Percentiles rank a stretch among this genome's conserved stretches.
Evolutionary conservation across 2,113 vertebrate species (phyloP).

Genomic region (Oophaga pumilio): DNA sequence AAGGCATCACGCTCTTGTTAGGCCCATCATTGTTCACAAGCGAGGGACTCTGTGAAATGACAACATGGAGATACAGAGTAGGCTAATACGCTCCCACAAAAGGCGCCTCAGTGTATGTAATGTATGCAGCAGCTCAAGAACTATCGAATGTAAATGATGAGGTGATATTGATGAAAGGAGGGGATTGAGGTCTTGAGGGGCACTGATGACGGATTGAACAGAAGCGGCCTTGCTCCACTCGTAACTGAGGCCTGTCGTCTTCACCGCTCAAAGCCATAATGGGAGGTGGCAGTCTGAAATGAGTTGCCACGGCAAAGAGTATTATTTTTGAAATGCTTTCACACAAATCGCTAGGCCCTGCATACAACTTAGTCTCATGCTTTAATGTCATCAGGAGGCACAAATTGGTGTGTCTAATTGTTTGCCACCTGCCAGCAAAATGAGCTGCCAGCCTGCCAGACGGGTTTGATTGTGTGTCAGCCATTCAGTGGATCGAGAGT

Average conservation of each 20-base stretch:
- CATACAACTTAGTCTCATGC: slow-evolving; percentile 93
- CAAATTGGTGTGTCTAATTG: slow-evolving; percentile 99
- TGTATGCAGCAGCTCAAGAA: slow-evolving; percentile 75
- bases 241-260: slow-evolving; percentile 85
- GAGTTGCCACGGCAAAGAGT: slow-evolving; percentile 92
- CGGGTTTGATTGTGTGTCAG: slow-evolving; percentile 92
- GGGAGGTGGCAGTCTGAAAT: slow-evolving; percentile 97
- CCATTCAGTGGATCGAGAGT: slow-evolving; percentile 85
- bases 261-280: slow-evolving; percentile 92
- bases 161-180: slow-evolving; percentile 88
- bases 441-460: slow-evolving; percentile 93
- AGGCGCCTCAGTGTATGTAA: slow-evolving; percentile 69
- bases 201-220: slow-evolving; percentile 97
- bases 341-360: slow-evolving; percentile 89
- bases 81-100: slow-evolving; percentile 60
- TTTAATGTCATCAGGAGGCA: slow-evolving; percentile 91
- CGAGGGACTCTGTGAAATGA: slow-evolving; percentile 15
- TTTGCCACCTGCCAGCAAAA: slow-evolving; percentile 99
- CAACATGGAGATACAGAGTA: slow-evolving; percentile 42
- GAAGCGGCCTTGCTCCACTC: slow-evolving; percentile 82
- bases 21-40: slow-evolving; percentile 24
- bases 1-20: slow-evolving; percentile 36
- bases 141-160: slow-evolving; percentile 83
- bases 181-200: slow-evolving; percentile 90
- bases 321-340: slow-evolving; percentile 99